Conservation (phyloP, 2,113 vertebrate genomes). For the Ciconia maguari region DNA sequence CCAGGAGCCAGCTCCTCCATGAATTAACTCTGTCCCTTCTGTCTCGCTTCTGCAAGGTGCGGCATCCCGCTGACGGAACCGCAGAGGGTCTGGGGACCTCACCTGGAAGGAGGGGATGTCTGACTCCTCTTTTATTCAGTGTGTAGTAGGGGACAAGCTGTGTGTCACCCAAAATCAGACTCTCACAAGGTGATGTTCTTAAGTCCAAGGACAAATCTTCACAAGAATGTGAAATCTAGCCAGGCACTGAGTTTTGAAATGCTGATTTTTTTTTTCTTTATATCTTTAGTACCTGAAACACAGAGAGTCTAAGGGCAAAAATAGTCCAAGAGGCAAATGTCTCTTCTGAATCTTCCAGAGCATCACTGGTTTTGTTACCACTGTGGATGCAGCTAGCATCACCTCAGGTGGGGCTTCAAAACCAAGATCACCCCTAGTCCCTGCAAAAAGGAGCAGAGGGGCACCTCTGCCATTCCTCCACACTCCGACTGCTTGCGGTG, state of each 20-base stretch:
- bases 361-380: neutral
- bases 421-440: no score
- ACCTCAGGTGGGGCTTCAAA: neutral
- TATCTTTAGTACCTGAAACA: neutral
- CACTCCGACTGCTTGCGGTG: fast-evolving
- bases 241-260: neutral
- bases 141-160: neutral
- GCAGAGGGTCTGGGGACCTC: neutral
- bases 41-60: no score
- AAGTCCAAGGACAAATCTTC: neutral
- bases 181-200: neutral
- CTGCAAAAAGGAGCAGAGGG: neutral
- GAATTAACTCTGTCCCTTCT: neutral
- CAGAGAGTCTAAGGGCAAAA: neutral
- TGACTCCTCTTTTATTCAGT: neutral
- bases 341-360: neutral
- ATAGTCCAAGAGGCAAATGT: neutral
- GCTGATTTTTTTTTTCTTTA: no score
- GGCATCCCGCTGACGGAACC: neutral
- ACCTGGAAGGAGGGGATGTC: neutral
- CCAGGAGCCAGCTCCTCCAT: neutral
- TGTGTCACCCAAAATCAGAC: neutral
- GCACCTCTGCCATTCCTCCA: no score
- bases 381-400: neutral
- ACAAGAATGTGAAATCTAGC: neutral